Evolutionary conservation across 2,888 invertebrate species (phyloP).

Genomic region (Tanypteryx hageni): DNA sequence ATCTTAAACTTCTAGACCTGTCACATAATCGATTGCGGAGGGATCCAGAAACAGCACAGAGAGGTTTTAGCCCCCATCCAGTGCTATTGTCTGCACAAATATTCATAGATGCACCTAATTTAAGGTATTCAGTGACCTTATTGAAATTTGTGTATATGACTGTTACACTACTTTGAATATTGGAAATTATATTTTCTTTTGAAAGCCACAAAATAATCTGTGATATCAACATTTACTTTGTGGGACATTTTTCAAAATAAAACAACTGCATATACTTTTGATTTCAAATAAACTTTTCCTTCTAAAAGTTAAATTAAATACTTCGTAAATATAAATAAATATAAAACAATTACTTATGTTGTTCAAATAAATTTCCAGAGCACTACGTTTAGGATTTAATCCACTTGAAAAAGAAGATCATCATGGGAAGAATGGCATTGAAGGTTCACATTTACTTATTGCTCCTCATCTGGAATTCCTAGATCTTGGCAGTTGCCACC

Average conservation of each 20-base stretch:
- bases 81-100: background rate
- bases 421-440: constrained; percentile 9
- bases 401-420: constrained; percentile 50
- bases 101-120: constrained; percentile 23
- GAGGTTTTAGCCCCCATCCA: background rate
- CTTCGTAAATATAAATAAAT: background rate
- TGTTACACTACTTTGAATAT: background rate
- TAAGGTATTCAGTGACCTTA: constrained; percentile 8
- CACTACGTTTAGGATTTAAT: constrained; percentile 34
- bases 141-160: background rate
- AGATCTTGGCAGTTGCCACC: constrained; percentile 48
- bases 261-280: background rate
- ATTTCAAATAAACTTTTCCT: background rate
- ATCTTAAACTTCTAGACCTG: constrained; percentile 42
- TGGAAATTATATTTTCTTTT: too few relatives aligned
- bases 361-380: background rate
- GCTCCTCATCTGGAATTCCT: constrained; percentile 24
- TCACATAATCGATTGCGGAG: constrained; percentile 43
- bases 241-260: background rate
- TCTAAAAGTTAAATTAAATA: background rate
- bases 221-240: background rate
- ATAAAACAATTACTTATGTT: background rate
- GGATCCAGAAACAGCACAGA: background rate
- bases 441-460: constrained; percentile 18
- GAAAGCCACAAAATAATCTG: background rate